phyloP scores from a whole-genome alignment of 37 sponge, comb jelly and placozoan genomes.

The Petrosia ficiformis region DNA sequence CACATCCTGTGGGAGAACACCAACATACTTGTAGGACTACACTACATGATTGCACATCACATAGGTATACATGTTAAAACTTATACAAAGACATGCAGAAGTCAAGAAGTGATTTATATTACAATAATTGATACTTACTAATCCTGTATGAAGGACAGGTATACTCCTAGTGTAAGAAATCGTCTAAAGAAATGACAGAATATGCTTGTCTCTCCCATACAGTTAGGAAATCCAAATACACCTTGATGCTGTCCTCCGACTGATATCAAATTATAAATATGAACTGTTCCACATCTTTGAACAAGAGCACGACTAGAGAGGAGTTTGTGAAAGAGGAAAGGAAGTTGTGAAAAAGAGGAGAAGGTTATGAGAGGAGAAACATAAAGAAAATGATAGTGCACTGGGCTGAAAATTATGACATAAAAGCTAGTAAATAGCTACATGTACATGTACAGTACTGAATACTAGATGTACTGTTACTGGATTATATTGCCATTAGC shows the following conservation, averaged over 20 bases:
- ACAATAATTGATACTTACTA: background rate
- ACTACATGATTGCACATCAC: no score
- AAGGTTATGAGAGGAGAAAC: background rate
- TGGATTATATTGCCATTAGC: no score
- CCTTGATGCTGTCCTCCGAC: slow-evolving; percentile 71
- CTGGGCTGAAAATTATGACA: no score
- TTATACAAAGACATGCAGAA: no score
- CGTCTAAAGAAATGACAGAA: slow-evolving; percentile 10
- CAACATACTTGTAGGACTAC: no score
- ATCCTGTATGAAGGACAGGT: slow-evolving; percentile 4
- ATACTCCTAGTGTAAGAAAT: slow-evolving; percentile 1
- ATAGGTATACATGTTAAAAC: no score
- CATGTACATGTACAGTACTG: no score
- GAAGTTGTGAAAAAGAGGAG: background rate
- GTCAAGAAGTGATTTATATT: background rate
- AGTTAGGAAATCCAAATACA: slow-evolving; percentile 12
- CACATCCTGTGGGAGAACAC: no score
- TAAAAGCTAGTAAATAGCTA: no score
- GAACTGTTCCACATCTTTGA: slow-evolving; percentile 50
- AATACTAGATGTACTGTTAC: no score
- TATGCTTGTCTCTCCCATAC: background rate
- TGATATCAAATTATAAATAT: slow-evolving; percentile 51
- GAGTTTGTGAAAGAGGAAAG: background rate
- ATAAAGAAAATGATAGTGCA: background rate
- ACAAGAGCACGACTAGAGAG: slow-evolving; percentile 41